Base-by-base conservation (phyloP, 2,113 vertebrate genomes). In the Tragelaphus imberbis region DNA sequence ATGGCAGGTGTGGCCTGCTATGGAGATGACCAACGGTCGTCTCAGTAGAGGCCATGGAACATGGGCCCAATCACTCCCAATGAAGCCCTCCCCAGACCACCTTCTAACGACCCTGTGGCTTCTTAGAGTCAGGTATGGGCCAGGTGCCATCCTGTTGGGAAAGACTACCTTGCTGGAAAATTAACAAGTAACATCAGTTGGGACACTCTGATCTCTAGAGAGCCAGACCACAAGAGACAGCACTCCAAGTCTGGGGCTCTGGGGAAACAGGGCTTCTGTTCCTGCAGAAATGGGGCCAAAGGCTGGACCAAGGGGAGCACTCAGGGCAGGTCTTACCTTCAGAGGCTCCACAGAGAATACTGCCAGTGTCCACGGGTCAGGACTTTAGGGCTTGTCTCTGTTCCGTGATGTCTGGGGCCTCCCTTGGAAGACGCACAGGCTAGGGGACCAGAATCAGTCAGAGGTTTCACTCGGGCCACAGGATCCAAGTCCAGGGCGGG, bases 91-190 rank as follows among this genome's bases (percentile, higher is more conserved):
- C 13, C 40, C 44, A 19, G 59, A 25, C 49, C 23, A 15, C 49
- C 33, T 56, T 71, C 17, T 6, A 47, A 44, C 0, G 0, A 36
- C 1, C 21, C 40, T 7, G 30, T 7, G 27, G 36, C 63, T 71
- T 28, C 63, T 47, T 33, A 3, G 49, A 28, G 61, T 27, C 79
- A 61, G 40, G 36, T 3, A 2, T 2, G 30, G 84, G 77, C 44
- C 77, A n/a, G 63, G 21, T 12, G 58, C 40, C 61, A 3, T 23
- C 49, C 86, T 2, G 0, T 2, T 6, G 44, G 21, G 7, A 33
- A 19, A 11, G 8, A 0, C 11, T 15, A 3, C 19, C 25, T 19
- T 77, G 44, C 49, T 40, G 49, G 79, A 89, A 84, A 53, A 47
- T 59, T 10, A 49, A 28, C 40, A 8, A 23, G 63, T 10, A 25